Percentiles rank a stretch among this genome's conserved stretches.
Conservation (phyloP, 2,888 invertebrate species). For the Tetranychus piercei region DNA sequence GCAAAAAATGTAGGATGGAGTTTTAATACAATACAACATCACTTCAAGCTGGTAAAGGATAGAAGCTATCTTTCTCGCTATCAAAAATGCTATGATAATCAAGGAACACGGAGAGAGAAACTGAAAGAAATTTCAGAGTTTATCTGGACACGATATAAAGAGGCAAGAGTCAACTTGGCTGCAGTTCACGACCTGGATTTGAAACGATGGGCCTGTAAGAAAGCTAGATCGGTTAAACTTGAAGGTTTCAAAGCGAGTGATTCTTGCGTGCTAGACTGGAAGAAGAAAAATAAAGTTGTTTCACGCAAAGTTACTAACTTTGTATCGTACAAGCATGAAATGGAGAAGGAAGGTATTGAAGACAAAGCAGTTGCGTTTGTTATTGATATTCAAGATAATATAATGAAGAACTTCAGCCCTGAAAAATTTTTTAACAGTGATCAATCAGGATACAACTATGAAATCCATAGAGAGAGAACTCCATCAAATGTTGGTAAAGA, state of each 20-base stretch:
- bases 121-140: neutral
- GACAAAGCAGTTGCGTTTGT: neutral
- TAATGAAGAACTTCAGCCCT: neutral
- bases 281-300: neutral
- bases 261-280: neutral
- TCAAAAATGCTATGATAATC: neutral
- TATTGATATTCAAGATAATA: neutral
- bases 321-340: neutral
- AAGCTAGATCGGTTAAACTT: neutral
- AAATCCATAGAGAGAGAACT: neutral
- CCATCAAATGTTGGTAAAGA: neutral
- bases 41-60: neutral
- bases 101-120: neutral
- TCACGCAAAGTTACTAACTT: neutral
- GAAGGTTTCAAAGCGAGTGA: neutral
- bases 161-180: neutral
- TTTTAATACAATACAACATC: neutral
- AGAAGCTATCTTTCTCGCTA: neutral
- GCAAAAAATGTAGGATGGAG: neutral
- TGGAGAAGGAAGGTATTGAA: neutral
- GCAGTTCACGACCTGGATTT: slow-evolving; percentile 1
- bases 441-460: slow-evolving; percentile 11
- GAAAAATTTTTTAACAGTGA: slow-evolving; percentile 8
- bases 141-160: neutral
- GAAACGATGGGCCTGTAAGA: neutral